These are phyloP conservation scores for Saxidomus purpurata DNA, from an alignment of 1,140 invertebrate genomes.

Conservation along the genomic window DNA sequence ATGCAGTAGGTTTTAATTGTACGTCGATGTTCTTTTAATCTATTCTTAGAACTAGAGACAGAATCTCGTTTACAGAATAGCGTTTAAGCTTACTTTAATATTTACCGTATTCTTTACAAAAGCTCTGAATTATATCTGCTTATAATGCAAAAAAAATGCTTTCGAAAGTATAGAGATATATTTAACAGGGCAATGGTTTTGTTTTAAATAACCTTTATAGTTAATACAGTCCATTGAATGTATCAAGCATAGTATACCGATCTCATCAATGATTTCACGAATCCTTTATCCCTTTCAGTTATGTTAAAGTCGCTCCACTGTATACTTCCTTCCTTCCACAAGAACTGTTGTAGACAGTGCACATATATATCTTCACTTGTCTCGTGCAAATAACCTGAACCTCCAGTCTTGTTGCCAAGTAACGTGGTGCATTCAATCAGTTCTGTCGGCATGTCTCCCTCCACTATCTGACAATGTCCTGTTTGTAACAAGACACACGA, in stretches of 20 bases:
- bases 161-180: no score
- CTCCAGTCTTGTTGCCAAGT: not conserved
- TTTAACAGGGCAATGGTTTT: no score
- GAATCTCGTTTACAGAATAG: no score
- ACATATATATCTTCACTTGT: constrained; percentile 19
- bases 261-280: constrained; percentile 27
- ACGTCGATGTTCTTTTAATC: no score
- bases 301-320: constrained; percentile 44
- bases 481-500: not conserved
- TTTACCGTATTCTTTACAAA: no score
- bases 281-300: constrained; percentile 38
- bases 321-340: constrained; percentile 31
- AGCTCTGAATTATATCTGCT: no score
- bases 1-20: no score
- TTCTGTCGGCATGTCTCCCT: constrained; percentile 8
- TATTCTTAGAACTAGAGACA: no score
- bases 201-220: no score
- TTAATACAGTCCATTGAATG: no score
- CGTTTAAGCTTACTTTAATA: no score
- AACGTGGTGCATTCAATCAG: not conserved
- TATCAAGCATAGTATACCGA: constrained; percentile 8
- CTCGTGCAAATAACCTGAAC: not conserved
- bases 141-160: no score
- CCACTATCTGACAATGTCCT: not conserved
- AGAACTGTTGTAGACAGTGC: constrained; percentile 44